phyloP scores from a whole-genome alignment of 2,113 vertebrate genomes.

The Ptyas mucosa region DNA sequence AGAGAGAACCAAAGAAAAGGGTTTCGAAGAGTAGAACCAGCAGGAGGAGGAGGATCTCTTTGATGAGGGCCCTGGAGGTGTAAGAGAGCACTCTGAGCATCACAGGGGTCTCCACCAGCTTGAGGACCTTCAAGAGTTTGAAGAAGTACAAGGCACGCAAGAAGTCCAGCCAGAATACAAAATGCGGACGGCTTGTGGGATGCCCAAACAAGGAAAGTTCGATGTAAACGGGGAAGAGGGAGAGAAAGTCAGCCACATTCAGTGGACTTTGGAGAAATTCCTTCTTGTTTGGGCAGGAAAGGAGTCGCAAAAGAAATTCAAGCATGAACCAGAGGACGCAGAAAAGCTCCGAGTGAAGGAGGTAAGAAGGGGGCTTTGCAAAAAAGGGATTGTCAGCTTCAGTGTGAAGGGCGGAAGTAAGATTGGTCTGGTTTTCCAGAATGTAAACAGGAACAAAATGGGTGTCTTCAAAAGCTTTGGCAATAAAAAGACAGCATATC shows the following conservation, averaged over 20 bases:
- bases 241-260: conserved; percentile 50
- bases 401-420: neutral
- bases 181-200: neutral
- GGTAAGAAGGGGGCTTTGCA: neutral
- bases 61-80: conserved; percentile 41
- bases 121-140: conserved; percentile 52
- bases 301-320: conserved; percentile 44
- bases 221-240: conserved; percentile 53
- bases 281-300: conserved; percentile 54
- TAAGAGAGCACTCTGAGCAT: conserved; percentile 46
- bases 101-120: conserved; percentile 48
- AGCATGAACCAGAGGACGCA: conserved; percentile 56
- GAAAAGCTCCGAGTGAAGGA: conserved; percentile 53
- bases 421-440: neutral
- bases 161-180: conserved; percentile 33
- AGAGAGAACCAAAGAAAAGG: conserved; percentile 54
- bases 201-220: conserved; percentile 33
- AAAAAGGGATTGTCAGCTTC: neutral
- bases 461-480: conserved; percentile 2
- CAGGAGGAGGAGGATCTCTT: conserved; percentile 48
- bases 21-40: conserved; percentile 50
- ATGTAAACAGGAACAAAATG: fast-evolving
- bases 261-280: conserved; percentile 51
- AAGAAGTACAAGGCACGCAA: conserved; percentile 35
- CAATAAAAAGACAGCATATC: conserved; percentile 54